Conservation (phyloP, 2,888 invertebrate species). For the Girardia tigrina region DNA sequence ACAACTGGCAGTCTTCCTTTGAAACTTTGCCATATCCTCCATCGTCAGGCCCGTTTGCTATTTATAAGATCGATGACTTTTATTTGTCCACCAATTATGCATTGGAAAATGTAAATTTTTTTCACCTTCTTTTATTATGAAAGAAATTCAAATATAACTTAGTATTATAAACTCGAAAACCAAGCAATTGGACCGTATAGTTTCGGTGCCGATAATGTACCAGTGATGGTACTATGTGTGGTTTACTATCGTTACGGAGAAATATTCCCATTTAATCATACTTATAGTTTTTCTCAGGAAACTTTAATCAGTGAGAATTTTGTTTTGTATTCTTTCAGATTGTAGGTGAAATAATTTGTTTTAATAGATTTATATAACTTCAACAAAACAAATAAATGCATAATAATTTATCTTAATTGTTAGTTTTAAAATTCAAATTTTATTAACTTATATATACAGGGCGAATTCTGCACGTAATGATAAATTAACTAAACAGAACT, state of each 20-base stretch:
- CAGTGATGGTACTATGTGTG: constrained; percentile 64
- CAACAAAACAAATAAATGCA: too few relatives aligned
- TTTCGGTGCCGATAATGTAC: constrained; percentile 59
- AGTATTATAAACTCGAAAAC: background rate
- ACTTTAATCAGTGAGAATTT: background rate
- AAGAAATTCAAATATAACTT: background rate
- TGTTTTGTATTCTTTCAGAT: too few relatives aligned
- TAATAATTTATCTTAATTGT: too few relatives aligned
- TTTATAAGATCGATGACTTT: background rate
- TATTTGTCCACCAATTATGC: background rate
- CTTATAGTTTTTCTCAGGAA: constrained; percentile 59
- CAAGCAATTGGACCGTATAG: constrained; percentile 3
- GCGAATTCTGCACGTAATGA: too few relatives aligned
- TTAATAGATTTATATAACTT: too few relatives aligned
- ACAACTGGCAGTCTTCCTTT: constrained; percentile 51
- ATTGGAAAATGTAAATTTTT: constrained; percentile 54
- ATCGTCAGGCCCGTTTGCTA: background rate
- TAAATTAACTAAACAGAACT: too few relatives aligned
- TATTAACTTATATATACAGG: too few relatives aligned
- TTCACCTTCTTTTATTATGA: too few relatives aligned
- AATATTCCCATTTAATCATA: constrained; percentile 75
- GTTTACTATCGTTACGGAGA: constrained; percentile 66
- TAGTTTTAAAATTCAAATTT: too few relatives aligned
- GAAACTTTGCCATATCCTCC: constrained; percentile 2
- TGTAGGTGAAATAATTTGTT: too few relatives aligned